These are phyloP conservation scores for Pseudocheirus occidentalis DNA, from an alignment of 2,797 vertebrate species.

Conservation along the genomic window DNA sequence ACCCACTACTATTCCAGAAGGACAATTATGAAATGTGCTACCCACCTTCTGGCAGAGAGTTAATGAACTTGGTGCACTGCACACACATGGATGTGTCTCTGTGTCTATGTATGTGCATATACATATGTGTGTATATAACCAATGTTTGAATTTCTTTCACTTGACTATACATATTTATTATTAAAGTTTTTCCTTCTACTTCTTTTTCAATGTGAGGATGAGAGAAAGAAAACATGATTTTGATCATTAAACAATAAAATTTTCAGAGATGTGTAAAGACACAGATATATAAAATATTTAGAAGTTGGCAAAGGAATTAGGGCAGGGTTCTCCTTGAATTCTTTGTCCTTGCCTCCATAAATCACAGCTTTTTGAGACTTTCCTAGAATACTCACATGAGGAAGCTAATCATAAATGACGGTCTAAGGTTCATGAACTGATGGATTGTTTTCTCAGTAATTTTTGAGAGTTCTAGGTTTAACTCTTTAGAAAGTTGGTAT, in stretches of 20 bases:
- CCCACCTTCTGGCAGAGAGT: background rate
- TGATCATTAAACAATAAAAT: background rate
- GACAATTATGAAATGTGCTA: background rate
- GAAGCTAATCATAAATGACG: background rate
- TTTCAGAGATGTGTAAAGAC: background rate
- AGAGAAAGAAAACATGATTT: background rate
- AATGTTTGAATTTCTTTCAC: background rate
- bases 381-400: background rate
- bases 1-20: background rate
- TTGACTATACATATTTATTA: background rate
- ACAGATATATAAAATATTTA: background rate
- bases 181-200: background rate
- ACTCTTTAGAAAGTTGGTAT: background rate
- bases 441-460: background rate
- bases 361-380: background rate
- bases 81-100: background rate
- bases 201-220: background rate
- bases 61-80: background rate
- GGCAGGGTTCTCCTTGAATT: background rate
- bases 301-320: background rate
- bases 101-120: background rate
- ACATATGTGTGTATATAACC: too few relatives aligned
- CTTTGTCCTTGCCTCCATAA: background rate
- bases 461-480: background rate
- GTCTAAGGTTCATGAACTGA: background rate